Base-by-base conservation (phyloP, 2,888 invertebrate species). In the Eilema sororculum region DNA sequence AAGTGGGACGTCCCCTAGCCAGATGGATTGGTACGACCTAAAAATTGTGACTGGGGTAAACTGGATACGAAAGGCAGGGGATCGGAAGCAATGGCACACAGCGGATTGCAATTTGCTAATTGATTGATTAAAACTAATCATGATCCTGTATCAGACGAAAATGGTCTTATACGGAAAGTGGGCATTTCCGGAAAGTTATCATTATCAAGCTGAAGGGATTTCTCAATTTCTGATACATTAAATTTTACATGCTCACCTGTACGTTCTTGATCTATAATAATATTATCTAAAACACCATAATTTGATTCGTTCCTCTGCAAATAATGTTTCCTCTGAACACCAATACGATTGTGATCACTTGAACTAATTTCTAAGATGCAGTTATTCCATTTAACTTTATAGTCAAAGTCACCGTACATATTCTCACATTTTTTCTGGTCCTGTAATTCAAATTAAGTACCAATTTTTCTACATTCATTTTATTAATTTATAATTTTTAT, bases 341-440 rank as follows among this genome's bases (percentile, higher is more conserved):
- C 46, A 41, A 57, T 46, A 41, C 62, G 57, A 22, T 64, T 46
- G 37, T 3, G 75, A 37, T 75, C 75, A 22, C 37, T 78, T 0
- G 90, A 79, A 62, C 71, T 81, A 8, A 91, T 80, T 82, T 91
- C 90, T 20, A 91, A 68, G 13, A 78, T 65, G 61, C 88, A 89
- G 12, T 81, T 77, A 0, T 76, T 72, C 91, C 91, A 91, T 20
- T 81, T 69, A 0, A 91, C 78, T 0, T 69, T 78, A 0, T 81
- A 75, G 30, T 84, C 79, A 60, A 89, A 88, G 30, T 77, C 75
- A 0, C 89, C 87, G 65, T 82, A 90, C 6, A 68, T 76, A 5
- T 71, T 56, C 2, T 75, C 71, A 46, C 80, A 57, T 2, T 24
- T 33, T 20, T 24, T 65, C 13, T 65, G 65, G 20, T 57, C 65